Conservation (phyloP, 2,888 invertebrate genomes). For the Diadromus collaris region DNA sequence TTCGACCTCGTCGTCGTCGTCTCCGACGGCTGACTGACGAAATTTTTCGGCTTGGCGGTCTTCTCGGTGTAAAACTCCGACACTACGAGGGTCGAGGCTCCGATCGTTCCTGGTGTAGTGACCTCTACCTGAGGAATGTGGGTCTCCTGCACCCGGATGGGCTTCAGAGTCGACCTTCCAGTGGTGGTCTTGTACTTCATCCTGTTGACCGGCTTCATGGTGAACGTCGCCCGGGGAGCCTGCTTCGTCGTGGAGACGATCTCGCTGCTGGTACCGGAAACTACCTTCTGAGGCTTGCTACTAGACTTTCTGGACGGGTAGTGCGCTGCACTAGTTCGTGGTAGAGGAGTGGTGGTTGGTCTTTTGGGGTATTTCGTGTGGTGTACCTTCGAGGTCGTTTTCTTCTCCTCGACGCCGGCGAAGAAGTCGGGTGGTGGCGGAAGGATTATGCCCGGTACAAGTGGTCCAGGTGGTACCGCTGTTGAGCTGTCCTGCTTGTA, state of each 20-base stretch:
- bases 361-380: slow-evolving; percentile 72
- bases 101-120: slow-evolving; percentile 66
- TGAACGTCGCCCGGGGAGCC: slow-evolving; percentile 43
- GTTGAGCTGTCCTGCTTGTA: slow-evolving; percentile 90
- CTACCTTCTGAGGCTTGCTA: slow-evolving; percentile 68
- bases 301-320: slow-evolving; percentile 70
- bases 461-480: slow-evolving; percentile 89
- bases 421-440: slow-evolving; percentile 95
- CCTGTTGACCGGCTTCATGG: slow-evolving; percentile 55
- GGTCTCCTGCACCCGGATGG: slow-evolving; percentile 56
- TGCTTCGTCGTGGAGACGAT: slow-evolving; percentile 30
- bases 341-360: slow-evolving; percentile 63
- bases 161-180: slow-evolving; percentile 63
- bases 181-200: slow-evolving; percentile 78
- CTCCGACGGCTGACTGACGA: slow-evolving; percentile 73
- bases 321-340: slow-evolving; percentile 65
- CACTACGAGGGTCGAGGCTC: slow-evolving; percentile 63
- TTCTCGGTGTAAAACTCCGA: slow-evolving; percentile 62
- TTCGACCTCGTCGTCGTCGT: slow-evolving; percentile 67
- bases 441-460: slow-evolving; percentile 93
- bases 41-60: slow-evolving; percentile 60
- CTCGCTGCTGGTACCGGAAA: slow-evolving; percentile 32
- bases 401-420: slow-evolving; percentile 84
- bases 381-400: slow-evolving; percentile 71
- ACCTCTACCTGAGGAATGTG: slow-evolving; percentile 62